A percentile compares a stretch with the other conserved stretches of the same genome.
Conservation (phyloP, 37 sponge, comb jelly and placozoan species). For the Petrosia ficiformis region DNA sequence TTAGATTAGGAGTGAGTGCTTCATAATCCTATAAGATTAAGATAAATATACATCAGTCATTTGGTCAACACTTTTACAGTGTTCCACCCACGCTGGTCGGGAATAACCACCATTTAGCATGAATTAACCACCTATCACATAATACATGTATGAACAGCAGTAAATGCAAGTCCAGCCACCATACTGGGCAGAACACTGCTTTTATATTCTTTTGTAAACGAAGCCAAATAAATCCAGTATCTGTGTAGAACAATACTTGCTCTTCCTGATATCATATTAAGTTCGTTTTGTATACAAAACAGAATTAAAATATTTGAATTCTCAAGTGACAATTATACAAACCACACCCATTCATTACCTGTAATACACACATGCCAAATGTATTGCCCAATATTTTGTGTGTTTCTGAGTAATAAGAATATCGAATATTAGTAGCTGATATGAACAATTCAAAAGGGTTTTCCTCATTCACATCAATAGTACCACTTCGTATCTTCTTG, state of each 20-base stretch:
- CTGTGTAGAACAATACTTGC: too few species aligned
- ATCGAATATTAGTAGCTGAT: conserved; percentile 87
- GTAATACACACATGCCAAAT: conserved; percentile 95
- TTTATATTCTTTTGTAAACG: too few species aligned
- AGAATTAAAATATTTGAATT: too few species aligned
- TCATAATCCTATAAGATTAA: conserved; percentile 85
- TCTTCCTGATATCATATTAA: too few species aligned
- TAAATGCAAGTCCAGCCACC: neutral
- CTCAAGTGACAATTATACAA: neutral
- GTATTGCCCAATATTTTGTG: conserved; percentile 96
- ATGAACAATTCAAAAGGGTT: conserved; percentile 97
- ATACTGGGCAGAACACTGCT: too few species aligned
- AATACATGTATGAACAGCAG: too few species aligned
- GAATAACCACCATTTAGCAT: neutral
- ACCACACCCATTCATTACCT: conserved; percentile 37
- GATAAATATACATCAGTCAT: neutral
- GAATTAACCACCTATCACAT: too few species aligned
- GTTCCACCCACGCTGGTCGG: too few species aligned
- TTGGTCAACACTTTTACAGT: neutral
- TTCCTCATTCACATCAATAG: conserved; percentile 74
- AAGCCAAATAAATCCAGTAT: too few species aligned
- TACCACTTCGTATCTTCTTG: conserved; percentile 88
- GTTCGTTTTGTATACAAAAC: too few species aligned
- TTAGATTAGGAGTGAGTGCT: conserved; percentile 94
- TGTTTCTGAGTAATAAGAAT: conserved; percentile 93